Conservation (phyloP, 2,888 invertebrate species). For the Dryomyza anilis region DNA sequence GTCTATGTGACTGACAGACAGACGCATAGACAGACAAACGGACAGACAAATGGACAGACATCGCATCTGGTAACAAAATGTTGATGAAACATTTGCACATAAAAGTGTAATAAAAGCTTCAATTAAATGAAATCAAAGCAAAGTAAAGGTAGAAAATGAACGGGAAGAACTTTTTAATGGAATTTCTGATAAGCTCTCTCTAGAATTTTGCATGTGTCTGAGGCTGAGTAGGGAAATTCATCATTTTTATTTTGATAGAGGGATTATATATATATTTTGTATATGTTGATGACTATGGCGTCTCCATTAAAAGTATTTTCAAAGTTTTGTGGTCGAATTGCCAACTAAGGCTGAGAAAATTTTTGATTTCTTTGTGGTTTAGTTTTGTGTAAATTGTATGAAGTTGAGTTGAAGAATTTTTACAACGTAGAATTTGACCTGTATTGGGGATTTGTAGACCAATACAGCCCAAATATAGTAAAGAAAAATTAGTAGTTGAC, state of each 20-base stretch:
- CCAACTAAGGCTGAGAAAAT: constrained; percentile 3
- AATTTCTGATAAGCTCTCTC: constrained; percentile 51
- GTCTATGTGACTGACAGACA: constrained; percentile 18
- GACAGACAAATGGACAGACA: constrained; percentile 1
- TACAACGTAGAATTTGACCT: background rate
- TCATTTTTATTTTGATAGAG: too few species aligned
- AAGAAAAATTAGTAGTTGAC: too few species aligned
- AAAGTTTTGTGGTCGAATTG: constrained; percentile 14
- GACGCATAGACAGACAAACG: constrained; percentile 21
- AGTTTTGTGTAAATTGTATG: too few species aligned
- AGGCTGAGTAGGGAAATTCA: too few species aligned
- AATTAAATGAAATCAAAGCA: constrained; percentile 42
- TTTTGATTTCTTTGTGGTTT: constrained; percentile 16
- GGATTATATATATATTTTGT: too few species aligned
- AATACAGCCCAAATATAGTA: background rate
- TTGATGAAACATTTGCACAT: constrained; percentile 13
- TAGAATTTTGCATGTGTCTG: background rate
- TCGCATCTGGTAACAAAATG: constrained; percentile 2
- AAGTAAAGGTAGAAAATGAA: constrained; percentile 42
- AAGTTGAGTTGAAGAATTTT: too few species aligned
- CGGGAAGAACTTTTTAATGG: constrained; percentile 43
- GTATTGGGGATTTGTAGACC: background rate
- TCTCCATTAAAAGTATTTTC: background rate
- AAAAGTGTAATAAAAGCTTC: constrained; percentile 43
- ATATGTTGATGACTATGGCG: background rate